These are phyloP conservation scores for Macropodus opercularis DNA, from an alignment of 2,797 vertebrate genomes.

Conservation along the genomic window DNA sequence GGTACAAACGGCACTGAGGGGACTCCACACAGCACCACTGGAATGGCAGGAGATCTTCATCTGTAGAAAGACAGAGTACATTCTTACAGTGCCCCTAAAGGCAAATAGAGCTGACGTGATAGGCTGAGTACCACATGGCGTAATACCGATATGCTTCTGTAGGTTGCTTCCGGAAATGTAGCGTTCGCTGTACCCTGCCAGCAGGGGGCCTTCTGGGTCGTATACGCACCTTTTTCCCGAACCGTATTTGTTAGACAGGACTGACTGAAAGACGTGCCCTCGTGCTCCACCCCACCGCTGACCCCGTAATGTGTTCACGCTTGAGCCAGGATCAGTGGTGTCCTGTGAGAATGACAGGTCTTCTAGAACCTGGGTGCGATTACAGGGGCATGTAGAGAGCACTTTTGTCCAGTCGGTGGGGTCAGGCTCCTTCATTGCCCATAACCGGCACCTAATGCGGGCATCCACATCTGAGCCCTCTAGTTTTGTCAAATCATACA, in stretches of 20 bases:
- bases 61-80: conserved; percentile 55
- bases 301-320: conserved; percentile 62
- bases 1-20: conserved; percentile 79
- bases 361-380: conserved; percentile 75
- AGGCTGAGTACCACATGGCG: neutral
- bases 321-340: conserved; percentile 39
- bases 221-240: conserved; percentile 84
- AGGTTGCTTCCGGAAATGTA: conserved; percentile 70
- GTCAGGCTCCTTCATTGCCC: conserved; percentile 79
- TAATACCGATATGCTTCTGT: conserved; percentile 81
- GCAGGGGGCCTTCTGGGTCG: conserved; percentile 80
- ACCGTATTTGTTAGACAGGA: conserved; percentile 74
- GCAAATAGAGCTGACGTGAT: neutral
- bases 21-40: conserved; percentile 86
- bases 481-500: conserved; percentile 77
- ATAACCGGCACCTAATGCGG: conserved; percentile 75
- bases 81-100: neutral
- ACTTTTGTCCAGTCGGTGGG: conserved; percentile 71
- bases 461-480: conserved; percentile 54
- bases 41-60: conserved; percentile 84
- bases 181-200: conserved; percentile 83
- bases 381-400: conserved; percentile 81
- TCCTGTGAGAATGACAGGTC: conserved; percentile 79
- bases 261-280: conserved; percentile 75
- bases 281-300: conserved; percentile 73